Evolutionary conservation across 1,140 invertebrate genomes (phyloP), one percentile per base, ranked within the genome.

Genomic region (Spodoptera frugiperda): DNA sequence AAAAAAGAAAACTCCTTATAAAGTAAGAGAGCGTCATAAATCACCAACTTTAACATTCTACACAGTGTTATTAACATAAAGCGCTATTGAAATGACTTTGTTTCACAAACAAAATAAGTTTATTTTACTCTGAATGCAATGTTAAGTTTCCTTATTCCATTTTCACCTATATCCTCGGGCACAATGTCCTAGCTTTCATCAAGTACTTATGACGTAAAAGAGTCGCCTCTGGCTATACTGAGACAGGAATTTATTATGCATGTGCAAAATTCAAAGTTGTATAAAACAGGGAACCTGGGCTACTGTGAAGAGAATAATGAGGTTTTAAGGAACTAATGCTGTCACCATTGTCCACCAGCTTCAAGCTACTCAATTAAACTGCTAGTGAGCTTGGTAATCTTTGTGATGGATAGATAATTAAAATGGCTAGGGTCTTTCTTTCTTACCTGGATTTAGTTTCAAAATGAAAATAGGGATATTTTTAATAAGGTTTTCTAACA

Each of bases 31-130:
- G n/a, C 3, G 44, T 33, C 71, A 21, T 61, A 73, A 73, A 61
- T 73, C 55, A 73, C 44, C 44, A 61, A 73, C 71, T 61, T 73
- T 73, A 49, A 61, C 55, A 49, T 73, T 61, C 46, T 33, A 15
- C 54, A 72, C 55, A 49, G 55, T 59, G 15, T 59, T 73, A 73
- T 73, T 73, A 48, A 73, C 55, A 73, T 73, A 39, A 73, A 61
- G 55, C 10, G 55, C 21, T 49, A 73, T 73, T 49, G n/a, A 73
- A 73, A 73, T 59, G 54, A 73, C 39, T 73, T 61, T 73, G 55
- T 73, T 73, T 59, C 71, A 33, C 46, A 61, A 73, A 73, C 17
- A 73, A 71, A 73, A 44, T 73, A 46, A 25, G 55, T 57, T 61
- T 73, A 73, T 73, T 73, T 14, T 59, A 19, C 51, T 33, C 46